Evolutionary conservation across 2,888 invertebrate species (phyloP).

Genomic region (Leptopilina syphax): DNA sequence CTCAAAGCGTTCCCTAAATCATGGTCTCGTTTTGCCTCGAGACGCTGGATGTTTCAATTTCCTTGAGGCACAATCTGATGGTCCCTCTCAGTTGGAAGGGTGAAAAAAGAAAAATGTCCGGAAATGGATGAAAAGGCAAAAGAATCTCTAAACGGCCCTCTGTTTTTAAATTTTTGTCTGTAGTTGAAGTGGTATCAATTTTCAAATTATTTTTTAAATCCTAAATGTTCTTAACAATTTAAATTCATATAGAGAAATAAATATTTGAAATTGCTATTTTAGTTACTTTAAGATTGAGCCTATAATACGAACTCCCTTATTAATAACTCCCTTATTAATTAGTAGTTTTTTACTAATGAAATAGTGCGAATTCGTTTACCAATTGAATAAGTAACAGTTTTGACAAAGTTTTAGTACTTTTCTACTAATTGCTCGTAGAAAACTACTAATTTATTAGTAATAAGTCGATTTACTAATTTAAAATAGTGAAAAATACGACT

Average conservation of each 20-base stretch:
- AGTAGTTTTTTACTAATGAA: no score
- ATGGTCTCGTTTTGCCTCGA: constrained; percentile 70
- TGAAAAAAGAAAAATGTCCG: constrained; percentile 31
- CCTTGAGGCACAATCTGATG: constrained; percentile 86
- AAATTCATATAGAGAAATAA: neutral
- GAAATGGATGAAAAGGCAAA: constrained; percentile 26
- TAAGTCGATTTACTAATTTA: no score
- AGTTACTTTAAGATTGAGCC: neutral
- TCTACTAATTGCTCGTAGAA: no score
- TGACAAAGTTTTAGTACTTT: no score
- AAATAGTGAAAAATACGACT: no score
- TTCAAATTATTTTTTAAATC: neutral
- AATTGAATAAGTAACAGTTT: no score
- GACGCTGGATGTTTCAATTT: constrained; percentile 83
- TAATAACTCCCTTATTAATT: no score
- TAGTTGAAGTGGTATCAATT: neutral
- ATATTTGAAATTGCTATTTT: neutral
- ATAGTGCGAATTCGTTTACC: no score
- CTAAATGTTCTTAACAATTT: neutral
- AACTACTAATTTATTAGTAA: no score
- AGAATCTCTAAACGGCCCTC: neutral
- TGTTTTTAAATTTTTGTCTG: neutral
- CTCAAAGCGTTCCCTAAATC: constrained; percentile 75
- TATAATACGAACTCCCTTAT: no score
- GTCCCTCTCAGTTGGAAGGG: constrained; percentile 48